A percentile compares a stretch with the other conserved stretches of the same genome.
Evolutionary conservation across 2,888 invertebrate species (phyloP).

Genomic region (Gari tellinella): DNA sequence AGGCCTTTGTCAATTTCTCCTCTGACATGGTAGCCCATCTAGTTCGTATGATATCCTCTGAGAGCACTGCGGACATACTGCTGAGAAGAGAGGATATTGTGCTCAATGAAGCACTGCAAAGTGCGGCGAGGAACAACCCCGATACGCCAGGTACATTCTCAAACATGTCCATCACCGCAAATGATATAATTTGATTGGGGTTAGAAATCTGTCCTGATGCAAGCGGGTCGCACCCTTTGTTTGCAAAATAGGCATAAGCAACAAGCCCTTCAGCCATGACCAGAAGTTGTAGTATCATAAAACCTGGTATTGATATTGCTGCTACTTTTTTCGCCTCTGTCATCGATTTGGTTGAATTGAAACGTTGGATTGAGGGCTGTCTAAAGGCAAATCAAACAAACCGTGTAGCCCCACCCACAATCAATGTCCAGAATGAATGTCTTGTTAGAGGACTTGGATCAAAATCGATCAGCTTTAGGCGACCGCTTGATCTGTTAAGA

Average conservation of each 20-base stretch:
- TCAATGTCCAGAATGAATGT: conserved; percentile 17
- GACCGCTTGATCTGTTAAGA: conserved; percentile 2
- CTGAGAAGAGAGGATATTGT: conserved; percentile 13
- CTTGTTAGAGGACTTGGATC: conserved; percentile 18
- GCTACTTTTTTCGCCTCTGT: conserved; percentile 18
- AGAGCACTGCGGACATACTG: conserved; percentile 13
- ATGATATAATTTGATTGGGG: conserved; percentile 19
- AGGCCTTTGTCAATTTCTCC: neutral
- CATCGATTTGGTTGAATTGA: conserved; percentile 12
- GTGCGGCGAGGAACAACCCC: conserved; percentile 12
- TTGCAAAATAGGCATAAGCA: conserved; percentile 12
- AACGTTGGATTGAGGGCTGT: conserved; percentile 11
- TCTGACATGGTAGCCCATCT: conserved; percentile 1
- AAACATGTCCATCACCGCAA: conserved; percentile 14
- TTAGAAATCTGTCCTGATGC: conserved; percentile 15
- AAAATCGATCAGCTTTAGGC: conserved; percentile 15
- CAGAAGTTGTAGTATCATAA: conserved; percentile 5
- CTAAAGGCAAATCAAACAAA: neutral
- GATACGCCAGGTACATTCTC: conserved; percentile 3
- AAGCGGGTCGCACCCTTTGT: conserved; percentile 18
- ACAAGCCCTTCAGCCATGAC: conserved; percentile 24
- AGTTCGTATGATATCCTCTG: conserved; percentile 6
- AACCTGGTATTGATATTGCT: conserved; percentile 4
- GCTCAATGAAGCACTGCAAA: conserved; percentile 17
- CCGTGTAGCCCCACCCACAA: conserved; percentile 2